A percentile compares a stretch with the other conserved stretches of the same genome.
These are phyloP conservation scores for Neotoxoptera formosana DNA, from an alignment of 1,140 invertebrate species.

Conservation along the genomic window DNA sequence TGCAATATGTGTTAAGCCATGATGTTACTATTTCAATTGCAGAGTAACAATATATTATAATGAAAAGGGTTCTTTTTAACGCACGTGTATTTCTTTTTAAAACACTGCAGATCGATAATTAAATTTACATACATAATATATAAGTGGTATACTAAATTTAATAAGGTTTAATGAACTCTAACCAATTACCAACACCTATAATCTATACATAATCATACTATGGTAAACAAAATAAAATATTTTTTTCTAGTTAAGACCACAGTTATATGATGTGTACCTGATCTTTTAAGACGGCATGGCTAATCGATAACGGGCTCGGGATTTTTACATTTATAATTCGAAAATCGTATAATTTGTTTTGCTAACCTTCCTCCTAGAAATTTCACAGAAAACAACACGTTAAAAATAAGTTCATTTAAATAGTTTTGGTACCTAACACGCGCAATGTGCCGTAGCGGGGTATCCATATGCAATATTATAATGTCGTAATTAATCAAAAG, in stretches of 20 bases:
- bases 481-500: no score
- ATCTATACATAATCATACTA: not conserved
- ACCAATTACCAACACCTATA: not conserved
- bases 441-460: no score
- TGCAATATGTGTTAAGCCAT: no score
- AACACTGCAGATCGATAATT: not conserved
- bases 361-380: not conserved
- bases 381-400: not conserved
- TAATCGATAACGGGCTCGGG: not conserved
- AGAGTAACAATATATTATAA: not conserved
- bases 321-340: not conserved
- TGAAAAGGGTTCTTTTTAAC: not conserved
- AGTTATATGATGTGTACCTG: no score
- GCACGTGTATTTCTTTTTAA: not conserved
- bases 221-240: not conserved
- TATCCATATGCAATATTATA: no score
- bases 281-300: not conserved
- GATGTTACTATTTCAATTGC: not conserved
- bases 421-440: not conserved
- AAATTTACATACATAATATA: no score
- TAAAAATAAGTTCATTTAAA: not conserved
- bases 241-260: no score
- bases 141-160: not conserved
- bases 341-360: not conserved
- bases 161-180: not conserved